Percentiles rank a stretch among this genome's conserved stretches.
Evolutionary conservation across 2,888 invertebrate species (phyloP).

Genomic region (Amphipoea oculea): DNA sequence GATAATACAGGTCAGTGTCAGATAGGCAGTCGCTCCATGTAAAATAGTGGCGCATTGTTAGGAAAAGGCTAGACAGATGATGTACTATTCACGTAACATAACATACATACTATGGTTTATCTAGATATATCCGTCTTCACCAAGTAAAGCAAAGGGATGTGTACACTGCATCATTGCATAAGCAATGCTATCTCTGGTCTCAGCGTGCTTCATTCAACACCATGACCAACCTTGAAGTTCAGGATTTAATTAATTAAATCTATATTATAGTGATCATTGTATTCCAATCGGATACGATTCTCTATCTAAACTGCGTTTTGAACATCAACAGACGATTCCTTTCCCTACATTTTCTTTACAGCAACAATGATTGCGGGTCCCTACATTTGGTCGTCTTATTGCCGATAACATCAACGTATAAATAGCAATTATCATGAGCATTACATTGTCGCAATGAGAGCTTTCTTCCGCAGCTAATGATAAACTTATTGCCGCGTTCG

Average conservation of each 20-base stretch:
- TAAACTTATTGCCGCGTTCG: conserved; percentile 43
- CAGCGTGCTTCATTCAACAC: neutral
- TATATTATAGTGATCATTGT: neutral
- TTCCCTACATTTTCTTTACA: neutral
- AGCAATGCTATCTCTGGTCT: neutral
- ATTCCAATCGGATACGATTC: conserved; percentile 10
- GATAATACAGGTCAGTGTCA: too few relatives aligned
- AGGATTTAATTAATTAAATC: neutral
- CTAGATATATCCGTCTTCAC: neutral
- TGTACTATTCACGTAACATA: neutral
- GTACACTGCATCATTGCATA: neutral
- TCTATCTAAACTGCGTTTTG: conserved; percentile 30
- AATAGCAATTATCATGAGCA: conserved; percentile 46
- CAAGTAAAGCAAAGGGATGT: neutral
- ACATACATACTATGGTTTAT: too few relatives aligned
- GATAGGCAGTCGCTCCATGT: too few relatives aligned
- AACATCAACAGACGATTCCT: conserved; percentile 6
- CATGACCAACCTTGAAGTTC: neutral
- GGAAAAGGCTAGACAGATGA: too few relatives aligned
- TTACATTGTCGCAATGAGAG: conserved; percentile 56
- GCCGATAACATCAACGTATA: conserved; percentile 40
- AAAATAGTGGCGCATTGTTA: too few relatives aligned
- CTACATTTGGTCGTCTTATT: neutral
- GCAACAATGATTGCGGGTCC: conserved; percentile 5
- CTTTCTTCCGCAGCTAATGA: conserved; percentile 39